Conservation (phyloP, 2,888 invertebrate genomes). For the Melikaiella ostensackeni region DNA sequence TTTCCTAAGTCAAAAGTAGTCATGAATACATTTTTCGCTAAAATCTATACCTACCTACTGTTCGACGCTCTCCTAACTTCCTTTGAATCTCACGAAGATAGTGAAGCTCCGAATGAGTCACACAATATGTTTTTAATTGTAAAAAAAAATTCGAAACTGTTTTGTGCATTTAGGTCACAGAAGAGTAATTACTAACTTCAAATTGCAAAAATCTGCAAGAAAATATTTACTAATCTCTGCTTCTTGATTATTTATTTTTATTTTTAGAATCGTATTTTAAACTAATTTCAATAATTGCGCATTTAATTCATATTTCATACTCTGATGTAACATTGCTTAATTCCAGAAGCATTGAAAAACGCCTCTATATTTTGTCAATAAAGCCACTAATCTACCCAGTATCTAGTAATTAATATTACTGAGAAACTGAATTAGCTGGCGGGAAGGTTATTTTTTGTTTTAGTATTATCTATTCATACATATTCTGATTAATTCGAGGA, state of each 20-base stretch:
- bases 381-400: too few species aligned
- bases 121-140: slow-evolving; percentile 1
- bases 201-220: too few species aligned
- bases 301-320: not conserved
- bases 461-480: too few species aligned
- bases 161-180: slow-evolving; percentile 3
- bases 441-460: too few species aligned
- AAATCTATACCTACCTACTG: not conserved
- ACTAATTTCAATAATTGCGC: not conserved
- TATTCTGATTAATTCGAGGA: not conserved
- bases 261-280: not conserved
- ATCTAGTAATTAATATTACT: too few species aligned
- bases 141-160: not conserved
- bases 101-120: not conserved
- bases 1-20: slow-evolving; percentile 26
- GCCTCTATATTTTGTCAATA: not conserved
- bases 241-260: not conserved
- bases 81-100: slow-evolving; percentile 19
- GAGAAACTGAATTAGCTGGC: too few species aligned
- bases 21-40: not conserved
- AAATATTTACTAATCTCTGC: not conserved
- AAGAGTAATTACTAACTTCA: not conserved
- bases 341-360: not conserved
- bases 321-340: not conserved
- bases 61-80: slow-evolving; percentile 1